Evolutionary conservation across 2,797 vertebrate genomes (phyloP).

Genomic region (Hybognathus amarus): DNA sequence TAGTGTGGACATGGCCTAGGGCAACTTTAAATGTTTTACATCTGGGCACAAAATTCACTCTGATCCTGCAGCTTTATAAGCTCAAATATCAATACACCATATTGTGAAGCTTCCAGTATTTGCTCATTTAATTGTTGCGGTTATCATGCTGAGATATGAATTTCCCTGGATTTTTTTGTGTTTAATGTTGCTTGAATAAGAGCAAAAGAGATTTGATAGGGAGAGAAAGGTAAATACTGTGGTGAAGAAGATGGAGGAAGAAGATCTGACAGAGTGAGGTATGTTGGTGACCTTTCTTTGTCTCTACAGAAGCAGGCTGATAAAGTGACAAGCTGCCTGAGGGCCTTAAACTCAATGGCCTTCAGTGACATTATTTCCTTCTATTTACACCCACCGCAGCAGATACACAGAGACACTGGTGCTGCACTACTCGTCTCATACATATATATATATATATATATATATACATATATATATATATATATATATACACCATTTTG

Average conservation of each 20-base stretch:
- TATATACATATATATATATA: no score
- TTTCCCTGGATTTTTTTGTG: not conserved
- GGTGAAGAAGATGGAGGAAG: not conserved
- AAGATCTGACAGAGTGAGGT: constrained; percentile 13
- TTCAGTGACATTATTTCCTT: not conserved
- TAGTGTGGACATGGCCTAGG: no score
- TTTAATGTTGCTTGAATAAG: not conserved
- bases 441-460: no score
- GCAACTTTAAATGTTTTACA: not conserved
- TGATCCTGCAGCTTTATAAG: not conserved
- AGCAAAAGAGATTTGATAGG: not conserved
- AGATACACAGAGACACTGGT: not conserved
- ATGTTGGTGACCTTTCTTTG: constrained; percentile 53
- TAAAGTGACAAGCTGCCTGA: constrained; percentile 39
- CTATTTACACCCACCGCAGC: not conserved
- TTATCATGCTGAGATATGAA: not conserved
- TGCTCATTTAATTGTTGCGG: not conserved
- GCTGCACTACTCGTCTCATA: not conserved
- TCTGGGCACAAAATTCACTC: not conserved
- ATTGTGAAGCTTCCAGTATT: not conserved
- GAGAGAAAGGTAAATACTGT: constrained; percentile 4
- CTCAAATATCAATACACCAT: not conserved
- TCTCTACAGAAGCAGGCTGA: constrained; percentile 35
- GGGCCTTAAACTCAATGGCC: constrained; percentile 15
- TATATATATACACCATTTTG: no score